Conservation (phyloP, 1,140 invertebrate genomes). For the Diprion similis region DNA sequence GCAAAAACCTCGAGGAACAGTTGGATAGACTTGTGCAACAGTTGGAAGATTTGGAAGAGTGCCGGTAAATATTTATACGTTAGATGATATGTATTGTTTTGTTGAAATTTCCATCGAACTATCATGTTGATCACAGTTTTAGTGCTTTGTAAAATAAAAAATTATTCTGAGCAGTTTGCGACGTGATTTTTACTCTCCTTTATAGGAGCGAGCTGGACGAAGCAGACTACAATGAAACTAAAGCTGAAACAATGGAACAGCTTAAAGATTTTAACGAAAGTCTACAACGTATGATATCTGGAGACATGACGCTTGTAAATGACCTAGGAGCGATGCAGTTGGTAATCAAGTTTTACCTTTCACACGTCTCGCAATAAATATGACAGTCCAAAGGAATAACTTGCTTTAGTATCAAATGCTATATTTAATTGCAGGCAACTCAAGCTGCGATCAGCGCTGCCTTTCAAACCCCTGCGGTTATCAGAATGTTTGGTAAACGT, state of each 20-base stretch:
- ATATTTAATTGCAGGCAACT: conserved; percentile 66
- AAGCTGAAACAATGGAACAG: conserved; percentile 78
- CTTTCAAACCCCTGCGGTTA: conserved; percentile 81
- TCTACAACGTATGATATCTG: conserved; percentile 71
- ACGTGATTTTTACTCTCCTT: conserved; percentile 17
- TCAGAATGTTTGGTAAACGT: conserved; percentile 77
- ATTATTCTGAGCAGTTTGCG: not conserved
- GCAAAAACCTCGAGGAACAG: conserved; percentile 76
- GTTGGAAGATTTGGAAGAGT: conserved; percentile 76
- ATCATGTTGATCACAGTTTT: no score
- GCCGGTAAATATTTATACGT: conserved; percentile 66
- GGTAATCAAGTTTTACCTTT: conserved; percentile 53
- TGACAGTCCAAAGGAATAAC: conserved; percentile 10
- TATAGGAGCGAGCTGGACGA: conserved; percentile 69
- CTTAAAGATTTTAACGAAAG: conserved; percentile 77
- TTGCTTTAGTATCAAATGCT: conserved; percentile 4
- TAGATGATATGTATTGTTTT: not conserved
- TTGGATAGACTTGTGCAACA: conserved; percentile 76
- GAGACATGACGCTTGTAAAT: conserved; percentile 76
- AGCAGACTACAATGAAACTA: conserved; percentile 76
- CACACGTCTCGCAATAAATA: conserved; percentile 14
- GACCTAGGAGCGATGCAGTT: conserved; percentile 71
- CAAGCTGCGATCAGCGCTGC: conserved; percentile 79
- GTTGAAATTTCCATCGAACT: not conserved
- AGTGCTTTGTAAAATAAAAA: not conserved